Base-by-base conservation (phyloP, 2,797 vertebrate species). In the Ctenopoma multispine region DNA sequence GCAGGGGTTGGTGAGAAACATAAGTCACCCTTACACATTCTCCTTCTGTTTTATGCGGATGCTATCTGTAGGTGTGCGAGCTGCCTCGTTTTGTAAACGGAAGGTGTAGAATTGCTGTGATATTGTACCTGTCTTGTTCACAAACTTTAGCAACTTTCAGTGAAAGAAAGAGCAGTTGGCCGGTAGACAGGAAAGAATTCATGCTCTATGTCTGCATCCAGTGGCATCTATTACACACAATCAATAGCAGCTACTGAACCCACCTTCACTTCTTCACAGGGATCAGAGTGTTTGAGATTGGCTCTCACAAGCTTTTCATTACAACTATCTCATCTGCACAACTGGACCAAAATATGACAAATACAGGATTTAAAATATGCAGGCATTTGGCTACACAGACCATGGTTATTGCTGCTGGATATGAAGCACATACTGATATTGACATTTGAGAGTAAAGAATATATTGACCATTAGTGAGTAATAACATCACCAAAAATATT, bases 91-190 rank as follows among this genome's bases (percentile, higher is more conserved):
- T 57, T 55, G 46, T 21, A 61, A 15, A 65, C 10, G 10, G 4
- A 58, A 56, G 58, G 74, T 75, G 55, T 86, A 84, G 73, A 73
- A 74, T 83, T 86, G 77, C 84, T 72, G 75, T 63, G 75, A 83
- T 76, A 82, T 55, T 77, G 67, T 55, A 74, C 59, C 77, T 84
- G 75, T 67, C 67, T 82, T 63, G 64, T 63, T 60, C 60, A 77
- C 36, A 65, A 84, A 70, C 41, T 15, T 54, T 84, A 84, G 82
- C 87, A 87, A 73, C 79, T 90, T 86, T 88, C 54, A 72, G 56
- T 49, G 63, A 38, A 62, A 72, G 63, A 83, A 90, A 83, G 77
- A 84, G 84, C 85, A 76, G 81, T 76, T 59, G 77, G 75, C 82
- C 80, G 89, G 61, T 60, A 75, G 58, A 79, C 82, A 85, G 80